phyloP scores from a whole-genome alignment of 2,888 invertebrate species.

The Leistus spinibarbis region DNA sequence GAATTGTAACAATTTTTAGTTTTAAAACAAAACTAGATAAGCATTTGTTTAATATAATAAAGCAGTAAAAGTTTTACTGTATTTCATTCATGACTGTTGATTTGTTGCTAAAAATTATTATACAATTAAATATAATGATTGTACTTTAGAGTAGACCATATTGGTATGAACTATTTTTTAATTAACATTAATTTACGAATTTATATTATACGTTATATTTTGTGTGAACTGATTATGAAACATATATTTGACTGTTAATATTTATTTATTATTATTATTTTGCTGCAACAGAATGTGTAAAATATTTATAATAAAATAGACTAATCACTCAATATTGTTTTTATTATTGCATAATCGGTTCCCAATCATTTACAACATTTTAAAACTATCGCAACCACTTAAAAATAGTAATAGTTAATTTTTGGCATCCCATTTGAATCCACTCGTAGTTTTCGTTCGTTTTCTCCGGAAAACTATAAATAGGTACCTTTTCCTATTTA shows the following conservation, averaged over 20 bases:
- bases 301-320: slow-evolving; percentile 16
- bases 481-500: no score
- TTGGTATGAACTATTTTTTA: slow-evolving; percentile 23
- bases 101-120: slow-evolving; percentile 23
- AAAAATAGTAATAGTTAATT: no score
- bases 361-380: no score
- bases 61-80: slow-evolving; percentile 10
- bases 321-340: background rate
- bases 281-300: background rate
- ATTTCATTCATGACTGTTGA: slow-evolving; percentile 17
- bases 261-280: slow-evolving; percentile 4
- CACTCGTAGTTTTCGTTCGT: no score
- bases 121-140: slow-evolving; percentile 27
- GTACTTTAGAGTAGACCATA: slow-evolving; percentile 37
- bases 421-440: no score
- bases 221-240: slow-evolving; percentile 23
- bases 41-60: slow-evolving; percentile 3
- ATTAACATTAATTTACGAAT: slow-evolving; percentile 22
- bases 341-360: no score
- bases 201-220: slow-evolving; percentile 12
- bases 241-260: background rate
- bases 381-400: no score
- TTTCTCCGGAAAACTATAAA: no score
- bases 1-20: slow-evolving; percentile 18
- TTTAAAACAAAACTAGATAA: slow-evolving; percentile 1